Evolutionary conservation across 2,888 invertebrate genomes (phyloP).

Genomic region (Chouioia cunea): DNA sequence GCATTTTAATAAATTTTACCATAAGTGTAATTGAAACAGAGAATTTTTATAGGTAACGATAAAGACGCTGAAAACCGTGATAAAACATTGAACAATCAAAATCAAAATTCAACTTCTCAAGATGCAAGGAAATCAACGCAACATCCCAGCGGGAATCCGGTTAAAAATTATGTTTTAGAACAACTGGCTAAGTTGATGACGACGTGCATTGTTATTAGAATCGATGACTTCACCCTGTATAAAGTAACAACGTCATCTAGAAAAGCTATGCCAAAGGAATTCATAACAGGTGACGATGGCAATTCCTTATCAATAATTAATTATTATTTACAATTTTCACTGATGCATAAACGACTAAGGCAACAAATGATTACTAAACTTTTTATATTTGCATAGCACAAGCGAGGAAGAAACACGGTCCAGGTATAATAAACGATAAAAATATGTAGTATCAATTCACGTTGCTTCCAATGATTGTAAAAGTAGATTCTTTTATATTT

Average conservation of each 20-base stretch:
- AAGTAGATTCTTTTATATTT: slow-evolving; percentile 31
- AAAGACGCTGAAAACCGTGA: slow-evolving; percentile 59
- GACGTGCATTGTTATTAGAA: slow-evolving; percentile 87
- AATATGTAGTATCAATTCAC: slow-evolving; percentile 52
- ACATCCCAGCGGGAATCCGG: slow-evolving; percentile 69
- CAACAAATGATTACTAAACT: slow-evolving; percentile 49
- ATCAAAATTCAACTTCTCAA: slow-evolving; percentile 52
- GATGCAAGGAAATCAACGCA: slow-evolving; percentile 60
- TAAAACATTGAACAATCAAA: slow-evolving; percentile 55
- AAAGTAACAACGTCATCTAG: slow-evolving; percentile 83
- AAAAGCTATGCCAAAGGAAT: slow-evolving; percentile 84
- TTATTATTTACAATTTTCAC: slow-evolving; percentile 34
- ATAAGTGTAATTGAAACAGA: slow-evolving; percentile 4
- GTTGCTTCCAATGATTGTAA: slow-evolving; percentile 20
- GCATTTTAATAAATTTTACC: background rate
- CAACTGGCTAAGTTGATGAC: slow-evolving; percentile 92
- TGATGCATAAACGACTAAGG: slow-evolving; percentile 33
- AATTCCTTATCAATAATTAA: slow-evolving; percentile 14
- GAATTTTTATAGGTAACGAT: slow-evolving; percentile 40
- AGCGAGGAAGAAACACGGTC: slow-evolving; percentile 66
- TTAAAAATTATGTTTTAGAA: slow-evolving; percentile 77
- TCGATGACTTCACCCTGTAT: slow-evolving; percentile 92
- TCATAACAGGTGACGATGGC: slow-evolving; percentile 75
- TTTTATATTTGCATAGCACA: slow-evolving; percentile 63
- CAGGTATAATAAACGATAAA: slow-evolving; percentile 62